Percentiles rank a stretch among this genome's conserved stretches.
Evolutionary conservation across 2,888 invertebrate species (phyloP).

Genomic region (Desoria tigrina): DNA sequence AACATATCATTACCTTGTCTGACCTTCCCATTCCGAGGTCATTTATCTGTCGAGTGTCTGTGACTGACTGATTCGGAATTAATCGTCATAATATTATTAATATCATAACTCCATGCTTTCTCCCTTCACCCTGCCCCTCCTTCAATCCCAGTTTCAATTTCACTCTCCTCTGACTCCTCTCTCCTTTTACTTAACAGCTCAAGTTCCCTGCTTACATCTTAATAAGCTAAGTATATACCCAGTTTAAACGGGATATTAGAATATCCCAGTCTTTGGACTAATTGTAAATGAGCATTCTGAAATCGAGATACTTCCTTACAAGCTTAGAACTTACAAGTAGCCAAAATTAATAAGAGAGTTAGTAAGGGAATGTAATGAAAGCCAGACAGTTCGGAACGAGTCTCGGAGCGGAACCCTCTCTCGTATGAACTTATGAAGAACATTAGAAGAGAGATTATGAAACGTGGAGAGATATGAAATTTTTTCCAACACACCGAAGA

Average conservation of each 20-base stretch:
- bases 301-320: background rate
- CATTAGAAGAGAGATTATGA: background rate
- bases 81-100: constrained; percentile 36
- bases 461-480: constrained; percentile 10
- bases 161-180: background rate
- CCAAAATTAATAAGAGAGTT: constrained; percentile 3
- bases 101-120: constrained; percentile 7
- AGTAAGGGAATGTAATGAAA: background rate
- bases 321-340: background rate
- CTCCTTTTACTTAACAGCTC: background rate
- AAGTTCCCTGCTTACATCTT: no score
- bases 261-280: no score
- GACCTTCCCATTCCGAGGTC: constrained; percentile 48
- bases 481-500: constrained; percentile 13
- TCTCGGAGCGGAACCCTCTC: constrained; percentile 5
- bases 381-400: no score
- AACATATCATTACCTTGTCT: constrained; percentile 54
- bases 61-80: constrained; percentile 51
- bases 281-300: no score
- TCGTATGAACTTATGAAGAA: no score
- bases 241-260: no score
- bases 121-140: background rate
- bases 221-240: no score
- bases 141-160: background rate
- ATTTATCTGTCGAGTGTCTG: constrained; percentile 54